A percentile compares a stretch with the other conserved stretches of the same genome.
These are phyloP conservation scores for Tenrec ecaudatus DNA, from an alignment of 2,113 vertebrate genomes.

Conservation along the genomic window DNA sequence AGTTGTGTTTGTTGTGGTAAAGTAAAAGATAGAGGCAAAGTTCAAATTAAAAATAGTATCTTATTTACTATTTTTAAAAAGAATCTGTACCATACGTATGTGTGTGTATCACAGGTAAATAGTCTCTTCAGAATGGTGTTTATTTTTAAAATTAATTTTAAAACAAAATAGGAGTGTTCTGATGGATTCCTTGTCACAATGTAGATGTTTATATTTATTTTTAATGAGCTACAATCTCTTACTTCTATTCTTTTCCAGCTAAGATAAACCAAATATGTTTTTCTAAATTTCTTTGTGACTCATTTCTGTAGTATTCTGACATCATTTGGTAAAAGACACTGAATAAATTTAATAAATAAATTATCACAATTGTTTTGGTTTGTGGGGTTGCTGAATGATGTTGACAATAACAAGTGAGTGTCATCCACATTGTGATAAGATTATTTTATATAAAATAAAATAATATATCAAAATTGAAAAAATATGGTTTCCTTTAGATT, in stretches of 20 bases:
- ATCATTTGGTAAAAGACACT: slow-evolving; percentile 27
- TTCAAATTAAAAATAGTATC: slow-evolving; percentile 32
- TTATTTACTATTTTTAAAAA: neutral
- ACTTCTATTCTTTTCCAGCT: neutral
- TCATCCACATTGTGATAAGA: slow-evolving; percentile 64
- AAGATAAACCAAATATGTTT: slow-evolving; percentile 22
- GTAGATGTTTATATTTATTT: neutral
- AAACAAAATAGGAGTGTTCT: neutral
- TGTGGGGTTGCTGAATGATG: neutral
- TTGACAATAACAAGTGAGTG: slow-evolving; percentile 51
- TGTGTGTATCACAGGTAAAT: neutral
- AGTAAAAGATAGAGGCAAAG: slow-evolving; percentile 38
- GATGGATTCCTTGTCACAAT: neutral
- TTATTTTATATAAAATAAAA: slow-evolving; percentile 71
- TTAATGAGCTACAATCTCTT: neutral
- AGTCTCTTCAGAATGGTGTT: neutral
- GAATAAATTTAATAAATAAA: slow-evolving; percentile 30
- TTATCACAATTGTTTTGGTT: slow-evolving; percentile 42
- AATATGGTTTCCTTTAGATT: neutral
- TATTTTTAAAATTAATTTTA: slow-evolving; percentile 48
- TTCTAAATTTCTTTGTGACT: slow-evolving; percentile 7
- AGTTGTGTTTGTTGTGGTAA: slow-evolving; percentile 40
- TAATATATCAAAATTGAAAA: neutral
- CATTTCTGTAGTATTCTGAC: slow-evolving; percentile 14
- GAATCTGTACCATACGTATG: neutral